Conservation (phyloP, 35 echinoderm and acorn worm species). For the Nesometra sesokonis region DNA sequence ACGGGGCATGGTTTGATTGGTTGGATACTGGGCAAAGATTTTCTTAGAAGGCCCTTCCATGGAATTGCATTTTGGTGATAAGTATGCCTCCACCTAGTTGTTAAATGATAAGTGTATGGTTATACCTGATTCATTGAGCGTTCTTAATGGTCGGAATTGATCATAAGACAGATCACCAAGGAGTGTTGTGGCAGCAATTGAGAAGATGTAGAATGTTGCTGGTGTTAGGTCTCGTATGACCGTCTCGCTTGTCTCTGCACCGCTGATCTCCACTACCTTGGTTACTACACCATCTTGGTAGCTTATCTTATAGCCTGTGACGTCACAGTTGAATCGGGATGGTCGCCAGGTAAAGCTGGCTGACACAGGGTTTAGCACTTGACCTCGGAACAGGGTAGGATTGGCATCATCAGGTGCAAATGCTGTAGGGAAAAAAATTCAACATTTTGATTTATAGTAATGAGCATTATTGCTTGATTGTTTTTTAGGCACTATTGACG, state of each 20-base stretch:
- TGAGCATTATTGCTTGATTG: too few relatives aligned
- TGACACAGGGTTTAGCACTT: neutral
- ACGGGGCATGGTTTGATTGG: too few relatives aligned
- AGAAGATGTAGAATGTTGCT: slow-evolving; percentile 33
- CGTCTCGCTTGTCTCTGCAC: slow-evolving; percentile 11
- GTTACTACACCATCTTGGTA: slow-evolving; percentile 4
- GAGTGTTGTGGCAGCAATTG: slow-evolving; percentile 31
- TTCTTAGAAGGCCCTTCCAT: too few relatives aligned
- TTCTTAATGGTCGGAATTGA: neutral
- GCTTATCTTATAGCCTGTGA: slow-evolving; percentile 59
- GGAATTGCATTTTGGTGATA: too few relatives aligned
- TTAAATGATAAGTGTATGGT: neutral
- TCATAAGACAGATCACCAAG: slow-evolving; percentile 1
- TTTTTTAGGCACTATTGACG: too few relatives aligned
- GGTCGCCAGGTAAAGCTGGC: slow-evolving; percentile 48
- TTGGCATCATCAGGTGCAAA: slow-evolving; percentile 28
- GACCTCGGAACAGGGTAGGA: slow-evolving; percentile 14
- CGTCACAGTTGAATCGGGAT: slow-evolving; percentile 67
- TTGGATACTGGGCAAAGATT: too few relatives aligned
- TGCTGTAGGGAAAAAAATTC: neutral
- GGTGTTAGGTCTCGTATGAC: slow-evolving; percentile 30
- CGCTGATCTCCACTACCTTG: slow-evolving; percentile 10
- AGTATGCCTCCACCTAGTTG: too few relatives aligned
- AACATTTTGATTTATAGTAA: too few relatives aligned
- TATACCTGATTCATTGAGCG: neutral